Percentiles rank a stretch among this genome's conserved stretches.
phyloP scores from a whole-genome alignment of 2,888 invertebrate species.

The Laspeyria flexula region DNA sequence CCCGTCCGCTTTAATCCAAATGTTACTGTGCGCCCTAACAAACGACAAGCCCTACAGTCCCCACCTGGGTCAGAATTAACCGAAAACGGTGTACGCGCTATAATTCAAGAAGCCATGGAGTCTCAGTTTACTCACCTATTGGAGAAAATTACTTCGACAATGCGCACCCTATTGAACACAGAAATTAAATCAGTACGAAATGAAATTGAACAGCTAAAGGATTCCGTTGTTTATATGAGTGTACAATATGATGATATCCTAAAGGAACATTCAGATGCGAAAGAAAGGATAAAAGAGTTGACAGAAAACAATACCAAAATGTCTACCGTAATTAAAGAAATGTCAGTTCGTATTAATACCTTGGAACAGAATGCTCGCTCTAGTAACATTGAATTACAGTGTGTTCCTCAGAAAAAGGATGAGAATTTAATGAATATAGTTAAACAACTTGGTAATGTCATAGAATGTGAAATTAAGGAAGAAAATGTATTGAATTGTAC shows the following conservation, averaged over 20 bases:
- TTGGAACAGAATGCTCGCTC: not conserved
- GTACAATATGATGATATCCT: not conserved
- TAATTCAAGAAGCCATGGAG: not conserved
- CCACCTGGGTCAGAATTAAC: not conserved
- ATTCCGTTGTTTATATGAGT: not conserved
- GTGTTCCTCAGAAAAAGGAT: not conserved
- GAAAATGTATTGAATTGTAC: not conserved
- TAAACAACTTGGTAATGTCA: not conserved
- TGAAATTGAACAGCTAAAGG: not conserved
- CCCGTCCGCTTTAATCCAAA: not conserved
- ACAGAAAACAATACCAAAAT: not conserved
- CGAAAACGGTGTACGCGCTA: not conserved
- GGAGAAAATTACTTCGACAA: not conserved
- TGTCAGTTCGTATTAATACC: not conserved
- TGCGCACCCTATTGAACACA: not conserved
- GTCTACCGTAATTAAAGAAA: not conserved
- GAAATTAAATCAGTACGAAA: not conserved
- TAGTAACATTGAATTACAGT: not conserved
- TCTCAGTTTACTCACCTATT: not conserved
- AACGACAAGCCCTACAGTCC: not conserved
- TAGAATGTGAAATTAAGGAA: not conserved
- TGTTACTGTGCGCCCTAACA: not conserved
- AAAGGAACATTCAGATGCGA: not conserved
- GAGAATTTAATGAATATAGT: not conserved
- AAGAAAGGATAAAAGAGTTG: no score